phyloP scores from a whole-genome alignment of 2,888 invertebrate genomes.

The Calameuta idolon region DNA sequence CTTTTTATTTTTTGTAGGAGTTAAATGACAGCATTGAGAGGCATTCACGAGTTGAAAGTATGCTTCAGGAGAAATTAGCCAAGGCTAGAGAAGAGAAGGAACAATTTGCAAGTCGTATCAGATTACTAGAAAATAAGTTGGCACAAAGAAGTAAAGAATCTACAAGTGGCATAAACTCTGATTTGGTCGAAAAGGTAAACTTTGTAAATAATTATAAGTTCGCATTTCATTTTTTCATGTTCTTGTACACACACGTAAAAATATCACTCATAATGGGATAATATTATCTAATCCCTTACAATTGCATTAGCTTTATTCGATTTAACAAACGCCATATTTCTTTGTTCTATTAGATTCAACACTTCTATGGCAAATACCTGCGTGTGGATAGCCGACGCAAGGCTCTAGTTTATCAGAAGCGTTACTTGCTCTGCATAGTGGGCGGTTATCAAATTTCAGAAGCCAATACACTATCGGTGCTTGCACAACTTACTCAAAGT shows the following conservation, averaged over 20 bases:
- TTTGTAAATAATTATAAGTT: neutral
- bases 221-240: neutral
- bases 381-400: conserved; percentile 88
- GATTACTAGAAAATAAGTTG: conserved; percentile 44
- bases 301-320: conserved; percentile 1
- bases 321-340: conserved; percentile 27
- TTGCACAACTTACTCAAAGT: conserved; percentile 64
- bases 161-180: conserved; percentile 36
- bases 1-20: conserved; percentile 33
- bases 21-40: conserved; percentile 44
- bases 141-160: conserved; percentile 32
- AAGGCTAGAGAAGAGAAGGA: conserved; percentile 52
- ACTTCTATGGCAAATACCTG: conserved; percentile 77
- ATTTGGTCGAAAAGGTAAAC: conserved; percentile 57
- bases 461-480: conserved; percentile 66
- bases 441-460: conserved; percentile 71
- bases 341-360: conserved; percentile 68
- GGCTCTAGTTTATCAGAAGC: conserved; percentile 91
- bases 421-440: conserved; percentile 81
- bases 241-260: neutral
- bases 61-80: conserved; percentile 50
- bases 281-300: neutral
- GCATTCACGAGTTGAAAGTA: conserved; percentile 43
- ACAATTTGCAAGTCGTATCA: conserved; percentile 38
- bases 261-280: neutral